These are phyloP conservation scores for Plemyria rubiginata DNA, from an alignment of 2,888 invertebrate genomes.

Conservation along the genomic window DNA sequence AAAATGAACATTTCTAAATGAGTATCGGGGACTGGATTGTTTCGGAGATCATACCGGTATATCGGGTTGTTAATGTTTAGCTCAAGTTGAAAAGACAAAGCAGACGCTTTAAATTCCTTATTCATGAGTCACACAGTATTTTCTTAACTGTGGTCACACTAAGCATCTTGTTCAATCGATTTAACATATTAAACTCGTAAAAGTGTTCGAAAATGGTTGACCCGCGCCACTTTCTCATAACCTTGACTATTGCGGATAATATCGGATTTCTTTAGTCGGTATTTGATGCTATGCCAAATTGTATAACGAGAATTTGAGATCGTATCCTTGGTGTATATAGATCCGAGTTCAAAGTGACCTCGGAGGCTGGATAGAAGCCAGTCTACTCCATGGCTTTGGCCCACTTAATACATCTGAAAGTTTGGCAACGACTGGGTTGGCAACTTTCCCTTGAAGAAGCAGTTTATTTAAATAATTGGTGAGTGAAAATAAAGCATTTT, in stretches of 20 bases:
- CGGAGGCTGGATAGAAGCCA: slow-evolving; percentile 54
- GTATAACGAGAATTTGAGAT: slow-evolving; percentile 38
- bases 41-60: slow-evolving; percentile 20
- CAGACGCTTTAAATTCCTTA: slow-evolving; percentile 32
- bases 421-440: slow-evolving; percentile 35
- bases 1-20: slow-evolving; percentile 28
- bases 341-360: slow-evolving; percentile 44
- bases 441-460: slow-evolving; percentile 29
- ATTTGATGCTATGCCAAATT: slow-evolving; percentile 53
- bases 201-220: slow-evolving; percentile 37
- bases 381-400: slow-evolving; percentile 53
- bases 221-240: slow-evolving; percentile 48
- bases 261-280: slow-evolving; percentile 40
- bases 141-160: no score
- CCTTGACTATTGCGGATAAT: slow-evolving; percentile 45
- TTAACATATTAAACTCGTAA: slow-evolving; percentile 30
- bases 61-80: slow-evolving; percentile 18
- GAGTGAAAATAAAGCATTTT: not conserved
- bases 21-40: slow-evolving; percentile 21
- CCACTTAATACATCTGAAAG: slow-evolving; percentile 42
- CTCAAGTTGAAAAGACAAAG: slow-evolving; percentile 14
- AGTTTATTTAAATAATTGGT: slow-evolving; percentile 23
- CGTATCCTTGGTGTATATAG: slow-evolving; percentile 41
- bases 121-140: slow-evolving; percentile 32
- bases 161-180: slow-evolving; percentile 27